phyloP scores from a whole-genome alignment of 2,113 vertebrate species.

The Catharus fuscescens region DNA sequence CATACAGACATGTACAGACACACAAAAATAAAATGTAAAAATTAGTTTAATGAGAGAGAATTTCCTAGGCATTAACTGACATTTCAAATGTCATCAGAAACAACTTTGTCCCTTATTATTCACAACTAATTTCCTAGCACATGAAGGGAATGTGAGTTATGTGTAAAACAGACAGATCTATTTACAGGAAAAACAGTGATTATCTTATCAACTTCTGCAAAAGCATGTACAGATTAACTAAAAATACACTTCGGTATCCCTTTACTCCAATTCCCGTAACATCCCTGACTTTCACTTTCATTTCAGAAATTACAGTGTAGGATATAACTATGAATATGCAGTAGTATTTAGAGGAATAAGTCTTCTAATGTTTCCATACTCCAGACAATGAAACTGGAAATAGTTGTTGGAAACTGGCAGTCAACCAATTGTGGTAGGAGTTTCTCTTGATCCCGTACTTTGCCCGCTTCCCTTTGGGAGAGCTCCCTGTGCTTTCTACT shows the following conservation, averaged over 20 bases:
- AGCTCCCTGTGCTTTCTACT: background rate
- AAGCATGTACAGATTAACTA: background rate
- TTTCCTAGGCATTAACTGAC: background rate
- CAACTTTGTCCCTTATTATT: background rate
- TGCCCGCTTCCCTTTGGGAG: background rate
- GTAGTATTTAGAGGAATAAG: background rate
- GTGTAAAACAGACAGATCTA: background rate
- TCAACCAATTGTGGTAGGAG: background rate
- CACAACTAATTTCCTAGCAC: background rate
- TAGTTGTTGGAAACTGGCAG: background rate
- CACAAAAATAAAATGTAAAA: conserved; percentile 22
- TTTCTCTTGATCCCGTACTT: background rate
- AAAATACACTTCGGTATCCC: background rate
- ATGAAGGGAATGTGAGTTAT: rapidly evolving
- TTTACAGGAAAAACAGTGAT: background rate
- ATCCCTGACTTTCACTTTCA: background rate
- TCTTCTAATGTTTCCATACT: background rate
- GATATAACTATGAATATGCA: background rate
- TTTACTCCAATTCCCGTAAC: background rate
- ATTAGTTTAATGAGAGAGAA: background rate
- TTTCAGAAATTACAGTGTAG: background rate
- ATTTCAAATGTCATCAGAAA: background rate
- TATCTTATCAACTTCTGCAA: background rate
- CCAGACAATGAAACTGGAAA: background rate
- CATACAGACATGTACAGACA: conserved; percentile 64